Base-by-base conservation (phyloP, 2,888 invertebrate genomes). In the Lochmaea capreae region DNA sequence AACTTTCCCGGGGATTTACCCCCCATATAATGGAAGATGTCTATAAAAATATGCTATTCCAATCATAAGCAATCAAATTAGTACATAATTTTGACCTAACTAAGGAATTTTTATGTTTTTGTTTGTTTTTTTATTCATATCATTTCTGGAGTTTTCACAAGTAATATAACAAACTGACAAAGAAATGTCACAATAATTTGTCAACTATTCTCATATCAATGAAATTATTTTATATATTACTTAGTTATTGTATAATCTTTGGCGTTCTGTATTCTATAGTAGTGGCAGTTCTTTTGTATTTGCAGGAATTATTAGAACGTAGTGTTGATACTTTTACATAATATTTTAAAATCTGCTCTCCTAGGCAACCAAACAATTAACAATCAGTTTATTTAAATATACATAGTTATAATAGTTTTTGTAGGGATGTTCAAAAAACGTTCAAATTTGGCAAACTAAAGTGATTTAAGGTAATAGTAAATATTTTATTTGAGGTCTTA, bases 291-390 rank as follows among this genome's bases (percentile, higher is more conserved):
- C 63, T 78, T 11, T 18, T 66, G 10, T 72, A 78, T 65, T 57
- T 71, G 33, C 72, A 76, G 61, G 14, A 72, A 16, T 42, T 73
- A 39, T 42, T 77, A 57, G 73, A 71, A 69, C 43, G 54, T 63
- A 62, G 63, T 71, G 58, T 58, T 39, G 58, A 49, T 62, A n/a
- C 42, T 49, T 74, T 14, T 65, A 46, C 22, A 62, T 46, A 65
- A 71, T 59, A 43, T 26, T 58, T 14, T 26, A 33, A 57, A 68
- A 54, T 49, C 54, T 39, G 33, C 8, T 33, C 81, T 78, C 70
- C 75, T 74, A 80, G 81, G 81, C 75, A 83, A 84, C 83, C 79
- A 83, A 83, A 83, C 84, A 84, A 83, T 77, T 77, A 77, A 77
- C 76, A 78, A 80, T 80, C 80, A 80, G 80, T 82, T 81, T 81